phyloP scores from a whole-genome alignment of 2,888 invertebrate genomes.

The Mellilla xanthometata region DNA sequence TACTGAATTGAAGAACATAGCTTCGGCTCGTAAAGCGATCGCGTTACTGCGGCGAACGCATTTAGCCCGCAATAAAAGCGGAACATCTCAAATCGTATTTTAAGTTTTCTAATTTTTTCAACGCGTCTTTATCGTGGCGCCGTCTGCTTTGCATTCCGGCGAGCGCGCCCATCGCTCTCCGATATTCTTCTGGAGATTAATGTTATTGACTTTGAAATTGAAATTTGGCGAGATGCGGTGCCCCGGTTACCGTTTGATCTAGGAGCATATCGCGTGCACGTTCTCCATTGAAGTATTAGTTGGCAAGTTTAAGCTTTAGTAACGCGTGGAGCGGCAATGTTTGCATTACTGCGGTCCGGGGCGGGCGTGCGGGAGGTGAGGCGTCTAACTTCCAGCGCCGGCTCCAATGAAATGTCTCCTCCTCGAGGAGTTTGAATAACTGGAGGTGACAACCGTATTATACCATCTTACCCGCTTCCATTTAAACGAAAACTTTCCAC shows the following conservation, averaged over 20 bases:
- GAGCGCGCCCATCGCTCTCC: conserved; percentile 39
- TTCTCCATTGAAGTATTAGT: conserved; percentile 8
- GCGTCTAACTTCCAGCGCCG: conserved; percentile 7
- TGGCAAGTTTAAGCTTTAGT: conserved; percentile 1
- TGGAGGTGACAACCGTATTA: conserved; percentile 9
- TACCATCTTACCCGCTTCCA: conserved; percentile 5
- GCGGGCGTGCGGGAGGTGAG: background rate
- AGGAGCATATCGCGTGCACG: conserved; percentile 4
- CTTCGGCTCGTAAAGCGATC: conserved; percentile 62
- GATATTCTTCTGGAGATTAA: conserved; percentile 37
- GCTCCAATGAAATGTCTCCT: conserved; percentile 9
- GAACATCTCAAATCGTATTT: conserved; percentile 63
- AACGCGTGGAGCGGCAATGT: background rate
- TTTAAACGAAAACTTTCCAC: conserved; percentile 3
- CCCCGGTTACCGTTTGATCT: background rate
- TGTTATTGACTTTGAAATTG: conserved; percentile 33
- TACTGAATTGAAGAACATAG: conserved; percentile 55
- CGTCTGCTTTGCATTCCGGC: conserved; percentile 46
- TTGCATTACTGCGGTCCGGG: conserved; percentile 2
- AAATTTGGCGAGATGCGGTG: conserved; percentile 26
- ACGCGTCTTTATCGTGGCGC: conserved; percentile 37
- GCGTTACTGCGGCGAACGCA: conserved; percentile 65
- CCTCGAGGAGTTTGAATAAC: conserved; percentile 3
- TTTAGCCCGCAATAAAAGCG: conserved; percentile 62
- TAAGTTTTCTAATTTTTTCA: conserved; percentile 56